Percentiles rank a stretch among this genome's conserved stretches.
These are phyloP conservation scores for Lucifuga dentata DNA, from an alignment of 2,113 vertebrate genomes.

Conservation along the genomic window DNA sequence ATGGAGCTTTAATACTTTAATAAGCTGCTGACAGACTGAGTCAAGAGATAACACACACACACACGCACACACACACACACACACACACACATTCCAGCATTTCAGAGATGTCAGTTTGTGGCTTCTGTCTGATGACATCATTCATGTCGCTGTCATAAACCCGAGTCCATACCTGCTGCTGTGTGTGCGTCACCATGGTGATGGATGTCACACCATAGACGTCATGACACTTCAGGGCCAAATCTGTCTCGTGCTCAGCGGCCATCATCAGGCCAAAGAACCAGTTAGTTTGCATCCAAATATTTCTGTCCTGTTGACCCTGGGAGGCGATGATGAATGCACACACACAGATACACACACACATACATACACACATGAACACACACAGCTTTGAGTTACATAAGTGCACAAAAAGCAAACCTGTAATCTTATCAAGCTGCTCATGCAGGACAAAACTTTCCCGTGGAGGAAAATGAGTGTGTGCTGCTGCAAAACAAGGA, in stretches of 20 bases:
- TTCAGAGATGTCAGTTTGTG: not conserved
- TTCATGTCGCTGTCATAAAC: not conserved
- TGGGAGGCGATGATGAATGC: not conserved
- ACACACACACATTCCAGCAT: conserved; percentile 2
- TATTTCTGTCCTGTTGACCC: not conserved
- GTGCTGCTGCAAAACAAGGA: conserved; percentile 42
- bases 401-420: conserved; percentile 47
- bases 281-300: not conserved
- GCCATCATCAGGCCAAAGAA: not conserved
- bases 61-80: not conserved
- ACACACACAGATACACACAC: conserved; percentile 19
- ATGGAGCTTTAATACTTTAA: conserved; percentile 42
- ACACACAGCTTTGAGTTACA: conserved; percentile 35
- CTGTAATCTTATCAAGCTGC: conserved; percentile 71
- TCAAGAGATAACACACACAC: not conserved
- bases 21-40: conserved; percentile 20
- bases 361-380: conserved; percentile 20
- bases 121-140: not conserved
- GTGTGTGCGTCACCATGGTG: not conserved
- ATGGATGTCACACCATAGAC: no score
- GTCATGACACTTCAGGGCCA: no score
- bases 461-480: conserved; percentile 6
- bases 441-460: conserved; percentile 68
- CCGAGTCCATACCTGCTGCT: not conserved
- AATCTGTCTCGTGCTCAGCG: no score